A percentile compares a stretch with the other conserved stretches of the same genome.
phyloP scores from a whole-genome alignment of 2,888 invertebrate genomes.

The Helobdella robusta region DNA sequence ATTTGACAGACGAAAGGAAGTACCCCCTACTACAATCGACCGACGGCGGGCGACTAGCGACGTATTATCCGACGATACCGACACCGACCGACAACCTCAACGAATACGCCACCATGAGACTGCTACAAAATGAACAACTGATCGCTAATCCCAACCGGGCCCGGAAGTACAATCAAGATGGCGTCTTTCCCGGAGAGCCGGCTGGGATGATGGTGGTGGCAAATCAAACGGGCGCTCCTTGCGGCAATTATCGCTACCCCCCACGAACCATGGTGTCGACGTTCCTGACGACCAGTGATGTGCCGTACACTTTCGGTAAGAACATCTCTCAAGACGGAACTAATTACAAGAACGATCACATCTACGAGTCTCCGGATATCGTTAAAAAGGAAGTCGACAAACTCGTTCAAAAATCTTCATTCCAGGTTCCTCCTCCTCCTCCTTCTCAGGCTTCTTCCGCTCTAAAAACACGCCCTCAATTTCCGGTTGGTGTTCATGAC shows the following conservation, averaged over 20 bases:
- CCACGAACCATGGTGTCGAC: background rate
- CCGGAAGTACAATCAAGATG: too few relatives aligned
- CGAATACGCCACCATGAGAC: conserved; percentile 28
- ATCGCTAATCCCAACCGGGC: too few relatives aligned
- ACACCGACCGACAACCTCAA: conserved; percentile 14
- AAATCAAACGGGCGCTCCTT: background rate
- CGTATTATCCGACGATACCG: conserved; percentile 6
- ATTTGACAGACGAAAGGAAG: conserved; percentile 8
- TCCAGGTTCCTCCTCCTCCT: too few relatives aligned
- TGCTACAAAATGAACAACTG: conserved; percentile 21
- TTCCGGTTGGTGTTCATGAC: too few relatives aligned
- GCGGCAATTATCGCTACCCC: conserved; percentile 11
- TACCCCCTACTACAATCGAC: conserved; percentile 7
- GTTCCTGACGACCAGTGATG: background rate
- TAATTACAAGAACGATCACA: conserved; percentile 24
- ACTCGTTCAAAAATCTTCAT: too few relatives aligned
- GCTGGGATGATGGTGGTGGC: background rate
- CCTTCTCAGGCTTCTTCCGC: too few relatives aligned
- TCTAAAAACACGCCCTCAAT: too few relatives aligned
- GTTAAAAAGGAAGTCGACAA: conserved; percentile 19
- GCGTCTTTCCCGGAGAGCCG: conserved; percentile 1
- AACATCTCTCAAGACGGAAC: too few relatives aligned
- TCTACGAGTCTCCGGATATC: conserved; percentile 26
- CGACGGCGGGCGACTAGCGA: background rate
- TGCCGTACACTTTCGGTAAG: too few relatives aligned